Percentiles rank a stretch among this genome's conserved stretches.
phyloP scores from a whole-genome alignment of 2,888 invertebrate genomes.

The Stegana nigrithorax region DNA sequence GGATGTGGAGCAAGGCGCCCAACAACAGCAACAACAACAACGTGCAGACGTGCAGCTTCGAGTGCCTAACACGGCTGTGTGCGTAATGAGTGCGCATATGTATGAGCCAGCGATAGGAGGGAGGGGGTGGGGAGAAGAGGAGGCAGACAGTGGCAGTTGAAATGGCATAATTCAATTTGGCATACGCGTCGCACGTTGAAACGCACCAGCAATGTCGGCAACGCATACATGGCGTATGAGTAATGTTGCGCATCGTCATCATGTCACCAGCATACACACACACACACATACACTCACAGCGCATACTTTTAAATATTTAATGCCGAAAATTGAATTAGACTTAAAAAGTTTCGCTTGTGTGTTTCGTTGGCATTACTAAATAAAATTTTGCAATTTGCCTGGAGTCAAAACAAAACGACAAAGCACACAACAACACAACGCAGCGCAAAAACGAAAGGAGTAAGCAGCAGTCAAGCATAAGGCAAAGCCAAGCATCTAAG shows the following conservation, averaged over 20 bases:
- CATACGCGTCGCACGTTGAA: conserved; percentile 27
- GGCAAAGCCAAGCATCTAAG: too few species aligned
- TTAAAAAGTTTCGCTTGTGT: conserved; percentile 10
- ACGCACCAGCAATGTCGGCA: background rate
- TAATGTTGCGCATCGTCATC: conserved; percentile 18
- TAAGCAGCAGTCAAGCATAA: too few species aligned
- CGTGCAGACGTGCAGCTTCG: too few species aligned
- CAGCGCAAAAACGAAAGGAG: too few species aligned
- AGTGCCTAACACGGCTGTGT: too few species aligned
- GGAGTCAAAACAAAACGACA: too few species aligned
- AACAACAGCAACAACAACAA: background rate
- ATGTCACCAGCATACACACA: background rate
- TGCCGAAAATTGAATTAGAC: conserved; percentile 58
- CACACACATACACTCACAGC: background rate
- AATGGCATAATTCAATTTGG: conserved; percentile 53
- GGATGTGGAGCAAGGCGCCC: background rate
- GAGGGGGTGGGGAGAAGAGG: background rate
- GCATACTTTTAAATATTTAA: conserved; percentile 58
- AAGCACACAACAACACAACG: too few species aligned
- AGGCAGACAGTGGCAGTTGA: conserved; percentile 31
- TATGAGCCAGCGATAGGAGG: background rate
- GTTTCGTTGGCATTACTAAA: background rate
- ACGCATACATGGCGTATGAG: conserved; percentile 17
- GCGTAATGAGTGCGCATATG: background rate
- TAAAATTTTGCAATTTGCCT: too few species aligned